A percentile compares a stretch with the other conserved stretches of the same genome.
phyloP scores from a whole-genome alignment of 2,113 vertebrate species.

The Cisticola juncidis region DNA sequence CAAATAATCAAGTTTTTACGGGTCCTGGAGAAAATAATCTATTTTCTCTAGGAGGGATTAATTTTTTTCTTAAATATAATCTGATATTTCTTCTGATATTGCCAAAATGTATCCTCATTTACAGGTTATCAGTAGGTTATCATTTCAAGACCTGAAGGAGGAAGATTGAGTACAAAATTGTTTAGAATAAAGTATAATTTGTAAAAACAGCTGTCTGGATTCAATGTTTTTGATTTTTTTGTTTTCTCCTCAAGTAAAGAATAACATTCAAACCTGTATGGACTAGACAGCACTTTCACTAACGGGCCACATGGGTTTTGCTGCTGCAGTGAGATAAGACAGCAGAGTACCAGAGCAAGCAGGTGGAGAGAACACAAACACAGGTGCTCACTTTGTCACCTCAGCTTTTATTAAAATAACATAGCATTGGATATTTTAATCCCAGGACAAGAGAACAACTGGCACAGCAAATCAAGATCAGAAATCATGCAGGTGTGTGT shows the following conservation, averaged over 20 bases:
- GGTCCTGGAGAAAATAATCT: background rate
- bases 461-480: background rate
- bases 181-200: background rate
- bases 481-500: constrained; percentile 27
- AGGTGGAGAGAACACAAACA: background rate
- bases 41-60: rapidly evolving
- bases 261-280: background rate
- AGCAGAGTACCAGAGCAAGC: background rate
- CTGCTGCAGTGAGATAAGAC: background rate
- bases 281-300: background rate
- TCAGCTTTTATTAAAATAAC: constrained; percentile 60
- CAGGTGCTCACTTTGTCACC: constrained; percentile 46
- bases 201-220: background rate
- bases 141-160: background rate
- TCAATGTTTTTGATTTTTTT: background rate
- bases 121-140: background rate
- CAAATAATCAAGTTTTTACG: background rate
- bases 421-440: background rate
- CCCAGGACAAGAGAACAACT: background rate
- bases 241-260: background rate
- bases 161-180: background rate
- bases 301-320: background rate
- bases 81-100: background rate
- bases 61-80: background rate
- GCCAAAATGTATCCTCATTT: background rate